Base-by-base conservation (phyloP, 2,888 invertebrate species). In the Nebria salina region DNA sequence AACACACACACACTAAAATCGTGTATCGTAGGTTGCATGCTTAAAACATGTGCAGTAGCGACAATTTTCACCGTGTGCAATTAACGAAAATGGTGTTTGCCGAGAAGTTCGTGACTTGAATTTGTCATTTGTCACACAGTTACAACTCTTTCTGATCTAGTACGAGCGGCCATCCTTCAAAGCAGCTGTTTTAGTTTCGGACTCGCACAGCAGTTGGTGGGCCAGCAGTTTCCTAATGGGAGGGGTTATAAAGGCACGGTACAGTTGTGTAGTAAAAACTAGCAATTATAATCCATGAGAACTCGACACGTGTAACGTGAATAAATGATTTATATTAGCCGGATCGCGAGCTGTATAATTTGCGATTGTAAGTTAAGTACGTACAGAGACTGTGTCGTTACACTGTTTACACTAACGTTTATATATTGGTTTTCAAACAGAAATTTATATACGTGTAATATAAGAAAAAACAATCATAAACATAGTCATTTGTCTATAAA, bases 231-330 rank as follows among this genome's bases (percentile, higher is more conserved):
- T 54, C 15, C 25, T 70, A 11, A 15, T 26, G 20, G 4, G 25
- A 26, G 26, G 70, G 70, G 15, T 34, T 25, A 26, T 5, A 13
- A 70, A 25, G 65, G 66, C 5, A 15, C 34, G 42, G 65, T 81
- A 81, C 80, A 80, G 80, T 81, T 72, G 81, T 72, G 76, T 72
- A 76, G 81, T 81, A 81, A 81, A 81, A 81, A 81, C 80, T 75
- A 65, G 81, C 75, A 81, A 81, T 81, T 81, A 34, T 34, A 81
- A 76, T 11, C 42, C 76, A 75, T 81, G 81, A 76, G 81, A 81
- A 81, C 81, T 65, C 34, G 66, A 68, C 81, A 74, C 76, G 74
- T 81, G 81, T 11, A 76, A 43, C 65, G 72, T 81, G 76, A 81
- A 81, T 81, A 81, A 81, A 81, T 81, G 76, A 81, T 81, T 81